Base-by-base conservation (phyloP, 1,140 invertebrate species). In the Bradynema listronoti region DNA sequence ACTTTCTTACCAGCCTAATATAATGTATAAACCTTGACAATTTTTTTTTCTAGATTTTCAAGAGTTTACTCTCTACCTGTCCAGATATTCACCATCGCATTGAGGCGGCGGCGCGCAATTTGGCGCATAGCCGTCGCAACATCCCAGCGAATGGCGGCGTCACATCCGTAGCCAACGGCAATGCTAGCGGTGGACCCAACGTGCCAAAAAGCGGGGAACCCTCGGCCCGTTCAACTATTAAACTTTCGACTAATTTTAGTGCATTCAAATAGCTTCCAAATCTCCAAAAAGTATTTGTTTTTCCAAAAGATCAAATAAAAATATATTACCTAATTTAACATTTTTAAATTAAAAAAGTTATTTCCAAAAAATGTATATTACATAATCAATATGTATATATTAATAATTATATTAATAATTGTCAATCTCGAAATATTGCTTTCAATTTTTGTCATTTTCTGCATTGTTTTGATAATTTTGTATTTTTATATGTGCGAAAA, bases 241-340 rank as follows among this genome's bases (percentile, higher is more conserved):
- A 65, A 49, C 46, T 65, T 58, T 25, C 45, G 6, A 62, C 42
- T 9, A 63, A 62, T 58, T 62, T 62, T 63, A 62, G 60, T 32
- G 47, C 60, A 2, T 61, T 65, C 41, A 50, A 25, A 24, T 50
- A 29, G n/a, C n/a, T n/a, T n/a, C n/a, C n/a, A n/a, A n/a, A n/a
- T n/a, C n/a, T n/a, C n/a, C n/a, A n/a, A n/a, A n/a, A n/a, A n/a
- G n/a, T n/a, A n/a, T n/a, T n/a, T n/a, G n/a, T n/a, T n/a, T n/a
- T n/a, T n/a, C n/a, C n/a, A n/a, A n/a, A n/a, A n/a, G n/a, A n/a
- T n/a, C n/a, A n/a, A n/a, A n/a, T n/a, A n/a, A n/a, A n/a, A n/a
- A n/a, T n/a, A n/a, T n/a, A n/a, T n/a, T n/a, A n/a, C n/a, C n/a
- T n/a, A n/a, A n/a, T n/a, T n/a, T n/a, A n/a, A n/a, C n/a, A n/a